Evolutionary conservation across 2,797 vertebrate species (phyloP).

Genomic region (Choloepus didactylus): DNA sequence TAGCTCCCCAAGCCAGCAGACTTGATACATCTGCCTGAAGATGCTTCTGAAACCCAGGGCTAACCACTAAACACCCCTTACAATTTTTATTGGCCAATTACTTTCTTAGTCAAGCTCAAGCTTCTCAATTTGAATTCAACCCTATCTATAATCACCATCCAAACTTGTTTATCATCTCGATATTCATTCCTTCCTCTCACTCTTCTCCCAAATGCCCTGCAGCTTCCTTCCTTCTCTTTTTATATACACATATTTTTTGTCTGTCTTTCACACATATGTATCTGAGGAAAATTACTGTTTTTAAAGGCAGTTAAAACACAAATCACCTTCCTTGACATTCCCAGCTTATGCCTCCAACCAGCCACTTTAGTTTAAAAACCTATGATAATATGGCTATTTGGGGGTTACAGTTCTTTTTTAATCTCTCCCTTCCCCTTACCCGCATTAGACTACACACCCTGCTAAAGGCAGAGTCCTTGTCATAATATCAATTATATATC

Average conservation of each 20-base stretch:
- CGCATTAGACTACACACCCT: not conserved
- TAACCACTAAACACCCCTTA: too few species aligned
- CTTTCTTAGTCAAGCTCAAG: not conserved
- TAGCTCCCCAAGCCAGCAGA: too few species aligned
- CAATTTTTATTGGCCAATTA: too few species aligned
- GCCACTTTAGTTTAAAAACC: not conserved
- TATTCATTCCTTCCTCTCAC: not conserved
- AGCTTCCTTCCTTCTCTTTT: not conserved
- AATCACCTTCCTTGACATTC: too few species aligned
- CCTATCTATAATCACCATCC: not conserved
- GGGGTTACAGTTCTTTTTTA: not conserved
- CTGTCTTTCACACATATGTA: not conserved
- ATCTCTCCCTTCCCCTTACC: not conserved
- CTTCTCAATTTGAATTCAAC: not conserved
- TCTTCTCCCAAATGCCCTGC: not conserved
- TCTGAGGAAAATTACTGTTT: not conserved
- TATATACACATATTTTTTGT: not conserved
- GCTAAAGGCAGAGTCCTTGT: not conserved
- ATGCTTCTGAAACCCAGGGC: not conserved
- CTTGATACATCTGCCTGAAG: not conserved
- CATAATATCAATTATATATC: not conserved
- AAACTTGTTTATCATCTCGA: rapidly evolving
- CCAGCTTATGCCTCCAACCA: rapidly evolving
- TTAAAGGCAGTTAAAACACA: not conserved
- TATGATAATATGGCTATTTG: too few species aligned